Evolutionary conservation across 2,113 vertebrate genomes (phyloP).

Genomic region (Polypterus senegalus): DNA sequence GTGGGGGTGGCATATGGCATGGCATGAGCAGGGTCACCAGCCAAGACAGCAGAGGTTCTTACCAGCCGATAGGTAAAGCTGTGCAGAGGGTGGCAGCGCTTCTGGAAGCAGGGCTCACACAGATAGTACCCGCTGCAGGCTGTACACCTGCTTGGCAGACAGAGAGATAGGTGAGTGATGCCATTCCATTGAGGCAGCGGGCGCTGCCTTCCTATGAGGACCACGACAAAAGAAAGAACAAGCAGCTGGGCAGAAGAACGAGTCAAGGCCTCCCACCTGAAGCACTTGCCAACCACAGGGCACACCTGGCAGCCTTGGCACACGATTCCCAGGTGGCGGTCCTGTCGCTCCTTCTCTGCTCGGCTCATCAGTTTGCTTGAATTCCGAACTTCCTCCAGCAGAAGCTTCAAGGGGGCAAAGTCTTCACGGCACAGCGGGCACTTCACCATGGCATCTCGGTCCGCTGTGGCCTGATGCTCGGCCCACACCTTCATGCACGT

Average conservation of each 20-base stretch:
- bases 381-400: conserved; percentile 48
- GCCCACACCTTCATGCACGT: conserved; percentile 51
- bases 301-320: conserved; percentile 40
- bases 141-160: conserved; percentile 33
- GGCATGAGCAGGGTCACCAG: too few relatives aligned
- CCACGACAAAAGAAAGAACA: not conserved
- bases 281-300: conserved; percentile 41
- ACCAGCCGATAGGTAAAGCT: conserved; percentile 41
- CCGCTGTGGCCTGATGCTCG: conserved; percentile 29
- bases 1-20: too few relatives aligned
- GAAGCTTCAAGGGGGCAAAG: conserved; percentile 31
- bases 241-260: not conserved
- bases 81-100: conserved; percentile 29
- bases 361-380: conserved; percentile 30
- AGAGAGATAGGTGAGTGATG: not conserved
- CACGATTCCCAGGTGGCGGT: conserved; percentile 48
- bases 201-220: too few relatives aligned
- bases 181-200: too few relatives aligned
- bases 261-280: conserved; percentile 39
- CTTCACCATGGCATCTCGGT: conserved; percentile 30
- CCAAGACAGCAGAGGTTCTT: conserved; percentile 3
- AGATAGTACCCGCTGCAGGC: conserved; percentile 44
- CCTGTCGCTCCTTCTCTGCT: conserved; percentile 39
- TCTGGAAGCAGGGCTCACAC: conserved; percentile 41
- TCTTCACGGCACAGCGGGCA: conserved; percentile 51